phyloP scores from a whole-genome alignment of 35 echinoderm and acorn worm species.

The Hemicentrotus pulcherrimus region DNA sequence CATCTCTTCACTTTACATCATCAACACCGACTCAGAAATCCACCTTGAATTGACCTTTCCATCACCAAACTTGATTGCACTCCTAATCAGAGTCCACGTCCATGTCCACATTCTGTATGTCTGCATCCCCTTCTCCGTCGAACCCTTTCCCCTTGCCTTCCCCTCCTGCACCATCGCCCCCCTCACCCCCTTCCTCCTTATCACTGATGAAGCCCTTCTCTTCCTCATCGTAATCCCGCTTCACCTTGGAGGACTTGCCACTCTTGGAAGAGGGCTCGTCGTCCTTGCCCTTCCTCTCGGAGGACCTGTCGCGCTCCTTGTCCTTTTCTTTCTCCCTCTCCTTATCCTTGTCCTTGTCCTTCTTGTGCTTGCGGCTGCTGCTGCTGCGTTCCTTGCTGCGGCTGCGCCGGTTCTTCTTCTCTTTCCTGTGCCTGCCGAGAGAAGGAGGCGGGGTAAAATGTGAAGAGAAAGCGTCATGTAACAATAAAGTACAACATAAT shows the following conservation, averaged over 20 bases:
- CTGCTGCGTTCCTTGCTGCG: constrained; percentile 58
- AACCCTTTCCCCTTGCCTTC: constrained; percentile 54
- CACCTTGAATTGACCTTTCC: neutral
- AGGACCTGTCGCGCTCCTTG: constrained; percentile 16
- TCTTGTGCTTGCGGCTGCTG: constrained; percentile 65
- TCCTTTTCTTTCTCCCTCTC: constrained; percentile 60
- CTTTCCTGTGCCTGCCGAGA: constrained; percentile 75
- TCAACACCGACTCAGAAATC: neutral
- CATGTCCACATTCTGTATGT: constrained; percentile 80
- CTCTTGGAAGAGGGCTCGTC: constrained; percentile 18
- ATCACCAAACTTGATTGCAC: neutral
- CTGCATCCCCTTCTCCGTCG: constrained; percentile 44
- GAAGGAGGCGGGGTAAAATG: neutral
- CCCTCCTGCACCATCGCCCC: constrained; percentile 9
- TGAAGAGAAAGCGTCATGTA: neutral
- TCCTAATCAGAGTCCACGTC: constrained; percentile 77
- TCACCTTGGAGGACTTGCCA: constrained; percentile 71
- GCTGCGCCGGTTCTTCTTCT: constrained; percentile 76
- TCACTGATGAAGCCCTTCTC: constrained; percentile 84
- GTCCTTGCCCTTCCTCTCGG: constrained; percentile 22
- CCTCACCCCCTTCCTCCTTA: constrained; percentile 44
- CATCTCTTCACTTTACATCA: no score
- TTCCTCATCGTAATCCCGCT: constrained; percentile 87
- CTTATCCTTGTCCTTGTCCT: constrained; percentile 57
- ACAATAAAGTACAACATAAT: no score